Evolutionary conservation across 2,888 invertebrate species (phyloP).

Genomic region (Parasteatoda lunata): DNA sequence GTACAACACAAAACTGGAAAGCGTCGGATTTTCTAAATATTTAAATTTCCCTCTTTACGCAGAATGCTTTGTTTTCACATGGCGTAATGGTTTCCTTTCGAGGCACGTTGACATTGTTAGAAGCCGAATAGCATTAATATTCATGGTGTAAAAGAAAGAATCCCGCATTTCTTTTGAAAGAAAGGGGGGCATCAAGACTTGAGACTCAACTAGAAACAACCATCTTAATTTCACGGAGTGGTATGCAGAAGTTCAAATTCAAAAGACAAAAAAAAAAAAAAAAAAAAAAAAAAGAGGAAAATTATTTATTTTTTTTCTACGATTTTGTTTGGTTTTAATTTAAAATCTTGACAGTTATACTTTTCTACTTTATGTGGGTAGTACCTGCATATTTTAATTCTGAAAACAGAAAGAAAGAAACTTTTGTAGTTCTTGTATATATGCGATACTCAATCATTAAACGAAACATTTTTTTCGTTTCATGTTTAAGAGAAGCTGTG

Average conservation of each 20-base stretch:
- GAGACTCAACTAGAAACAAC: slow-evolving; percentile 12
- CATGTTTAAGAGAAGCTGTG: slow-evolving; percentile 3
- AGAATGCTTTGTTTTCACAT: slow-evolving; percentile 49
- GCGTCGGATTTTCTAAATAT: slow-evolving; percentile 7
- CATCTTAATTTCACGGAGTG: slow-evolving; percentile 58
- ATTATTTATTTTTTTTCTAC: slow-evolving; percentile 42
- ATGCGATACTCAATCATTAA: slow-evolving; percentile 60
- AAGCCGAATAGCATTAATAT: slow-evolving; percentile 60
- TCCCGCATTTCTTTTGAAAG: background rate
- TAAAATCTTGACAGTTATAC: slow-evolving; percentile 59
- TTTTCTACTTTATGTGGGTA: slow-evolving; percentile 32
- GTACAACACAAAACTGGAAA: background rate
- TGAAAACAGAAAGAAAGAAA: slow-evolving; percentile 9
- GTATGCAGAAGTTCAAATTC: slow-evolving; percentile 29
- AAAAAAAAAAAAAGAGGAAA: background rate
- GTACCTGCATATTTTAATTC: slow-evolving; percentile 64
- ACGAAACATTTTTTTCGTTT: slow-evolving; percentile 39
- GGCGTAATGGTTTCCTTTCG: slow-evolving; percentile 53
- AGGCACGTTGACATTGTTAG: slow-evolving; percentile 55
- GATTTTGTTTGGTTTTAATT: slow-evolving; percentile 56
- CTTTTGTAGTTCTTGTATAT: slow-evolving; percentile 2
- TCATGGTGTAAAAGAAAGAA: slow-evolving; percentile 44
- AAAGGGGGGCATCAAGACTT: slow-evolving; percentile 34
- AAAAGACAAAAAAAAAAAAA: background rate
- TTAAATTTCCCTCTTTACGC: slow-evolving; percentile 55